phyloP scores from a whole-genome alignment of 2,113 vertebrate species.

The Hyla sarda region DNA sequence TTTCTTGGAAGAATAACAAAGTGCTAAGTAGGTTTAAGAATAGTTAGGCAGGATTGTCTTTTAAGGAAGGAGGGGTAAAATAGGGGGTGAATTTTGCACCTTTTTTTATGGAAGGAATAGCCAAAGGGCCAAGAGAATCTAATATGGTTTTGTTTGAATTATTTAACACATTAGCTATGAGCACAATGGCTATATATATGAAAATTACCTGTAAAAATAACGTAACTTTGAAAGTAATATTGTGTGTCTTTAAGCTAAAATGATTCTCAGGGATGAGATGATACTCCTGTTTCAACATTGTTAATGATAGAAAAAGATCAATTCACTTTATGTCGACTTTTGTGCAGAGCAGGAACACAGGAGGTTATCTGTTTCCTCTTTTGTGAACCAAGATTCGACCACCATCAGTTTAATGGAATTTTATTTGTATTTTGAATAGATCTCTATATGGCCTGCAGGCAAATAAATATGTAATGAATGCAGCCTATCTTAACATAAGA shows the following conservation, averaged over 20 bases:
- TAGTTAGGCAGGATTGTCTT: conserved; percentile 31
- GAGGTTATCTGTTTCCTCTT: background rate
- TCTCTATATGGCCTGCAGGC: background rate
- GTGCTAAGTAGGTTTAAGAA: conserved; percentile 50
- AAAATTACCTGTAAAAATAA: conserved; percentile 60
- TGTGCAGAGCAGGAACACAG: background rate
- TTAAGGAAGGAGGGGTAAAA: conserved; percentile 22
- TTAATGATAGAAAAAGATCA: background rate
- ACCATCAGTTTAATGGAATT: background rate
- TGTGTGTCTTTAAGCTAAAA: conserved; percentile 56
- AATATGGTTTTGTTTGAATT: conserved; percentile 60
- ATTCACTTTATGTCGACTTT: background rate
- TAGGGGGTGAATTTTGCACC: conserved; percentile 45
- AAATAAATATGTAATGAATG: background rate
- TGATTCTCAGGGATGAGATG: conserved; percentile 12
- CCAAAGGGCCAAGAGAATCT: conserved; percentile 58
- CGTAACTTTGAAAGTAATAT: conserved; percentile 54
- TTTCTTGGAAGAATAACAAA: conserved; percentile 38
- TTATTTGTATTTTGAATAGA: background rate
- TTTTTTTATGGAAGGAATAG: conserved; percentile 47
- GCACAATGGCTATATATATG: conserved; percentile 59
- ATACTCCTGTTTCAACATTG: conserved; percentile 28
- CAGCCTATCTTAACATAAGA: background rate
- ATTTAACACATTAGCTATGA: conserved; percentile 61
- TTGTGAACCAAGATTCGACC: background rate